A percentile compares a stretch with the other conserved stretches of the same genome.
Evolutionary conservation across 1,140 invertebrate genomes (phyloP).

Genomic region (Sycophila sp.): DNA sequence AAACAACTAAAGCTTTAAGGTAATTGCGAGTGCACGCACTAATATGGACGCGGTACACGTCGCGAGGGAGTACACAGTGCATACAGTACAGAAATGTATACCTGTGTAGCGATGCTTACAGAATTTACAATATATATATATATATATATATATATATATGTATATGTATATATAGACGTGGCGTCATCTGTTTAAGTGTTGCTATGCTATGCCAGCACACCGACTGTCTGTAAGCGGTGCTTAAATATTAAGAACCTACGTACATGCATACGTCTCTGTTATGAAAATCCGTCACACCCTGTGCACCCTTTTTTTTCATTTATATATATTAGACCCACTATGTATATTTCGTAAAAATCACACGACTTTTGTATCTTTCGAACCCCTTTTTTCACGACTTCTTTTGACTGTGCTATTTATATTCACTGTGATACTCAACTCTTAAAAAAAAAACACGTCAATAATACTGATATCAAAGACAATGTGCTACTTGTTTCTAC

Average conservation of each 20-base stretch:
- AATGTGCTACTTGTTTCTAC: too few species aligned
- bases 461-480: too few species aligned
- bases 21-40: conserved; percentile 5
- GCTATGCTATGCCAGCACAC: background rate
- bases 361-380: background rate
- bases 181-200: background rate
- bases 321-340: background rate
- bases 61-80: background rate
- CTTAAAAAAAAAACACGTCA: too few species aligned
- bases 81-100: background rate
- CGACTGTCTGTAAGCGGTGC: background rate
- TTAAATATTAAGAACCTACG: conserved; percentile 8
- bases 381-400: background rate
- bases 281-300: conserved; percentile 1
- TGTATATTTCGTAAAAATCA: too few species aligned
- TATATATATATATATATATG: background rate
- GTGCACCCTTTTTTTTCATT: background rate
- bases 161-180: background rate
- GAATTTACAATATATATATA: background rate
- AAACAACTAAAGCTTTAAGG: conserved; percentile 10
- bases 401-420: background rate
- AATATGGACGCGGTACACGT: background rate
- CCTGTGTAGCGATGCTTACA: too few species aligned
- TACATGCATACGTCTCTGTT: background rate
- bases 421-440: background rate